phyloP scores from a whole-genome alignment of 2,888 invertebrate genomes.

The Drosophila cracens region DNA sequence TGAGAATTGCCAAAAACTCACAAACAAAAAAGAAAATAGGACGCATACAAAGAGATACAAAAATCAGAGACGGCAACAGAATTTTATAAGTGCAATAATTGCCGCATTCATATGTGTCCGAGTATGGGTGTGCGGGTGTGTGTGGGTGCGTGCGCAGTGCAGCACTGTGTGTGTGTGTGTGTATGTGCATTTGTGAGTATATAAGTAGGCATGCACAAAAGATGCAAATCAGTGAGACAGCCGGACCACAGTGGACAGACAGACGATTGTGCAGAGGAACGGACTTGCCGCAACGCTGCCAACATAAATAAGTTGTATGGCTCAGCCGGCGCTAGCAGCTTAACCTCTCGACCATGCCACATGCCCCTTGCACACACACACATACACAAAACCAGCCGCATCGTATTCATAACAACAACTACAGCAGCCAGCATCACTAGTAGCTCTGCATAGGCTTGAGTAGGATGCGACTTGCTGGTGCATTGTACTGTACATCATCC shows the following conservation, averaged over 20 bases:
- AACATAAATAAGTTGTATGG: slow-evolving; percentile 76
- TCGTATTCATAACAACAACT: slow-evolving; percentile 63
- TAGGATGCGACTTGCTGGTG: slow-evolving; percentile 34
- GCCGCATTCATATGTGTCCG: slow-evolving; percentile 44
- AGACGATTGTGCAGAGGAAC: slow-evolving; percentile 38
- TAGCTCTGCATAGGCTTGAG: slow-evolving; percentile 37
- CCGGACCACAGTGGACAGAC: slow-evolving; percentile 45
- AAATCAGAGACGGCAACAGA: slow-evolving; percentile 35
- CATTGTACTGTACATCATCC: slow-evolving; percentile 53
- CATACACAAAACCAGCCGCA: slow-evolving; percentile 38
- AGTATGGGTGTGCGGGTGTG: neutral
- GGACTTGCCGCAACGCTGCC: slow-evolving; percentile 52
- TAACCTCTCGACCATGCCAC: slow-evolving; percentile 20
- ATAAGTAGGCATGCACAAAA: slow-evolving; percentile 59
- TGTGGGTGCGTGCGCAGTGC: slow-evolving; percentile 20
- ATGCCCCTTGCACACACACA: neutral
- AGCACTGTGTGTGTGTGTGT: slow-evolving; percentile 7
- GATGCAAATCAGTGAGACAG: slow-evolving; percentile 75
- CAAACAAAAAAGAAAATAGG: slow-evolving; percentile 27
- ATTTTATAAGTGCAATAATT: slow-evolving; percentile 78
- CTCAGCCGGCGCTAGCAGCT: slow-evolving; percentile 59
- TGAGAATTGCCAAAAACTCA: slow-evolving; percentile 40
- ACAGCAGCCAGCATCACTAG: slow-evolving; percentile 13
- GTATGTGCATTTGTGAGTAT: slow-evolving; percentile 12
- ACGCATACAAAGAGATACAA: slow-evolving; percentile 23